Evolutionary conservation across 2,888 invertebrate genomes (phyloP), one percentile per base, ranked within the genome.

Genomic region (Agrypnus murinus): DNA sequence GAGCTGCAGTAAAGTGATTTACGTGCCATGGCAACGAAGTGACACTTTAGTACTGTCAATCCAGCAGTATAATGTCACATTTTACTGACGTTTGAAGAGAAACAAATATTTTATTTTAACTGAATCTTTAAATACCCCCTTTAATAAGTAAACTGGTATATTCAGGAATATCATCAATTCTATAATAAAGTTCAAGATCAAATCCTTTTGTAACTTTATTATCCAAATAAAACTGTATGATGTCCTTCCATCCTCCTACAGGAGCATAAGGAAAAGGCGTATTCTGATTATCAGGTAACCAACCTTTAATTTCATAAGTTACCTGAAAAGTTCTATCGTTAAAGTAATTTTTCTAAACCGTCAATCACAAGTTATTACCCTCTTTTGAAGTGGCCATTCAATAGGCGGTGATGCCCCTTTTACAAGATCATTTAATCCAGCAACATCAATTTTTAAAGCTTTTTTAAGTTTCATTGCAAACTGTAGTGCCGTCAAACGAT

Each of bases 191-290:
- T 2, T 12, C 17, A 45, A 45, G 14, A 8, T 15, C 45, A 45
- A 15, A 45, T 12, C 4, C 45, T 45, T 45, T 45, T 15, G 45
- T 45, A 45, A 45, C 14, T 45, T 45, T 2, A 8, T 45, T 45
- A 12, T 45, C 45, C 17, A 17, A 15, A 7, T 15, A 45, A 17
- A 45, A 5, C 8, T 14, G 9, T 2, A 45, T 15, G 8, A 17
- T 7, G 17, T 45, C 45, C 45, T 15, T 45, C 45, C 45, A 45
- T 7, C 17, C 17, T 45, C 45, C 45, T 5, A 1, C 17, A 7
- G 45, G 45, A 12, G 45, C 45, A 8, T 45, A 45, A 2, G 45
- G 45, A 45, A 45, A 45, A 12, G 45, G 45, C 45, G 17, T 45
- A 15, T 45, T 15, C 17, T 45, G 45, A 8, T 45, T 45, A 17